These are phyloP conservation scores for Nephila pilipes DNA, from an alignment of 1,140 invertebrate genomes.

Conservation along the genomic window DNA sequence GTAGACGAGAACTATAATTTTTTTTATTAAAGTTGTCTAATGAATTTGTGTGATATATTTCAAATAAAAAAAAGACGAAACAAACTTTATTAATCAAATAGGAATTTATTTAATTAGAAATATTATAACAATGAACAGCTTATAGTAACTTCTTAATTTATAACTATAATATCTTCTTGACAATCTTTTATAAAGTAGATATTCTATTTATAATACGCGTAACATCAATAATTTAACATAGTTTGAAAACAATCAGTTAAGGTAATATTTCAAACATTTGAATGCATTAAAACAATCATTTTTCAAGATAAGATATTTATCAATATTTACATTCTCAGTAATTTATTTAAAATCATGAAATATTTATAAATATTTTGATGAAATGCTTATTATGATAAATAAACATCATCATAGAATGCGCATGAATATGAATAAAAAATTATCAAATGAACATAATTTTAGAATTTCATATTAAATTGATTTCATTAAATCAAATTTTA, in stretches of 20 bases:
- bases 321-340: slow-evolving; percentile 3
- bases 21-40: no score
- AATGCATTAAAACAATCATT: neutral
- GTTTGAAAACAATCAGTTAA: neutral
- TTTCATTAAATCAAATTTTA: no score
- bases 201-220: neutral
- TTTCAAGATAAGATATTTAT: neutral
- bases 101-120: slow-evolving; percentile 55
- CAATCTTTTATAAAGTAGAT: slow-evolving; percentile 15
- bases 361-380: neutral
- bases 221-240: slow-evolving; percentile 17
- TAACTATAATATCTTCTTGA: neutral
- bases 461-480: no score
- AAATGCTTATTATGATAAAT: neutral
- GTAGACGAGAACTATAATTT: no score
- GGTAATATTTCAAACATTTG: neutral
- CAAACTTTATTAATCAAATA: slow-evolving; percentile 23
- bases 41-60: no score
- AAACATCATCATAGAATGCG: neutral
- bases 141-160: slow-evolving; percentile 10
- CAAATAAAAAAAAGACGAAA: neutral
- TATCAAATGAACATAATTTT: no score
- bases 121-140: slow-evolving; percentile 16
- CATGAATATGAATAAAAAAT: no score
- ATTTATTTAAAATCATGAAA: neutral